Evolutionary conservation across 2,797 vertebrate species (phyloP), one percentile per base, ranked within the genome.

Genomic region (Poecilia wingei): DNA sequence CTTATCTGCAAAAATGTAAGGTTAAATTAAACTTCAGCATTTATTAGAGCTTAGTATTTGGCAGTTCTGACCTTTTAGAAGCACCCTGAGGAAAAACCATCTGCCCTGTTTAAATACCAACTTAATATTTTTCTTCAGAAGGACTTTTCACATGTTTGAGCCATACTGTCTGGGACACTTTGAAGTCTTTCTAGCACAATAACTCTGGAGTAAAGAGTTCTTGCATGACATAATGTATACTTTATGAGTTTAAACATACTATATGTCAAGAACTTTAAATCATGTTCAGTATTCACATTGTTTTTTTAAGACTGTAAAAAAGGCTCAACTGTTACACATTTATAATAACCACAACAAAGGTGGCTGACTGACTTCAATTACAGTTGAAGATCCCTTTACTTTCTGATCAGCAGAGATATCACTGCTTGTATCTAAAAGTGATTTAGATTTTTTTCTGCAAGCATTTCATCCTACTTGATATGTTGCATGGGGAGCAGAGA

Each of bases 1-100:
- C 66, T 79, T 16, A 76, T 79, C 70, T 80, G 53, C 72, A 80
- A 39, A 77, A 81, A 84, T 66, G 7, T 68, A 31, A 49, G 45
- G 7, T 25, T 13, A 39, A 77, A 72, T 70, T n/a, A 53, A 79
- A 81, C 57, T 72, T 5, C 36, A 16, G 41, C 1, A 43, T 74
- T 36, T 36, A 49, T 72, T 39, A 64, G 28, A 68, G 76, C 36
- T 18, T 72, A 78, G 81, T 25, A 45, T 75, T 79, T 39, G 22
- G 28, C 69, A 31, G 12, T 13, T 36, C n/a, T 0, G 69, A 75
- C 74, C 70, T 51, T 45, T 73, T 36, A 0, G 66, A 3, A 79
- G 68, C 59, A 36, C 20, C 68, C 61, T 57, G 66, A 72, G 71
- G 45, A 31, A 18, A 46, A 31, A 76, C 69, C 46, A 80, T 72